Base-by-base conservation (phyloP, 2,113 vertebrate genomes). In the Pseudois nayaur region DNA sequence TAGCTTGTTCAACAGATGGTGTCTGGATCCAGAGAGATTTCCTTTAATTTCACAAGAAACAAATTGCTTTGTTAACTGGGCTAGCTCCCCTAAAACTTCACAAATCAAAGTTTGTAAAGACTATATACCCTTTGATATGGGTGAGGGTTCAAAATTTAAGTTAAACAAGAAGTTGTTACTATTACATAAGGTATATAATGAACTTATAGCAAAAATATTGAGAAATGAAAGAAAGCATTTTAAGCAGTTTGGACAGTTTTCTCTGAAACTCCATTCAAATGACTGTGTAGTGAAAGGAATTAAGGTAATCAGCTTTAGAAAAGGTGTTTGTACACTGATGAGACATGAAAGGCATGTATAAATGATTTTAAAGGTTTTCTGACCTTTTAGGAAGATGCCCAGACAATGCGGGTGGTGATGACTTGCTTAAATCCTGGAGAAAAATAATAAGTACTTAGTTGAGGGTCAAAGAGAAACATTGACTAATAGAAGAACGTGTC, bases 61-160 rank as follows among this genome's bases (percentile, higher is more conserved):
- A 87, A 82, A 89, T 60, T 86, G 29, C 23, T 91, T 3, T 71
- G 88, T 97, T 97, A 91, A 82, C 21, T 86, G 55, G 11, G 2
- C 25, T 91, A 83, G 16, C 88, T 62, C 31, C 27, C 50, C 50
- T 79, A 29, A 36, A 78, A 93, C 52, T 48, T 84, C 60, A 93
- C 17, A 85, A 50, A 89, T 83, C 48, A n/a, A 89, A 93, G 76
- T 36, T 55, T 62, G 91, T 76, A 89, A 94, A 54, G 14, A 27
- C 2, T 6, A 23, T 6, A 23, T 52, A 29, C 36, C n/a, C 79
- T 85, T 92, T 50, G 14, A 8, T 33, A 71, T 27, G 50, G 79
- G 13, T 76, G 83, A 78, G 60, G 55, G 23, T 89, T 96, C 94
- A 96, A 94, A 91, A 43, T 85, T 95, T 60, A 94, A 83, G 48